Evolutionary conservation across 2,113 vertebrate species (phyloP).

Genomic region (Phyllostomus discolor): DNA sequence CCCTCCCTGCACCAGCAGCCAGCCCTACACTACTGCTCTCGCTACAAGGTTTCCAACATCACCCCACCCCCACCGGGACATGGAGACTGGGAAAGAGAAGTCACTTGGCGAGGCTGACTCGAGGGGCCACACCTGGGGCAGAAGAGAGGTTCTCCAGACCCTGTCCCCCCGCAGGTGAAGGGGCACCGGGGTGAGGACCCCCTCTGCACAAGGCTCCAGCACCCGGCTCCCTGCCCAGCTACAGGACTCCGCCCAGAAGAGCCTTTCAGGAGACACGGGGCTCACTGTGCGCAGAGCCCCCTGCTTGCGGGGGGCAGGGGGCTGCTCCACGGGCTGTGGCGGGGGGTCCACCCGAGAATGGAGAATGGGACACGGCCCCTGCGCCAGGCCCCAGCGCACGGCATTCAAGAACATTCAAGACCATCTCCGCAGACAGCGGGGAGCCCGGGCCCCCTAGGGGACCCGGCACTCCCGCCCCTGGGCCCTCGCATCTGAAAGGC

Average conservation of each 20-base stretch:
- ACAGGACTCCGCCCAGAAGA: too few relatives aligned
- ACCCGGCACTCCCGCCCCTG: background rate
- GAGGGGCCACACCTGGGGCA: background rate
- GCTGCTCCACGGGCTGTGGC: too few relatives aligned
- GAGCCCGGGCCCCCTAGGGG: background rate
- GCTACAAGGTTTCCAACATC: too few relatives aligned
- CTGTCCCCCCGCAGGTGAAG: too few relatives aligned
- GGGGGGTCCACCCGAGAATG: rapidly evolving
- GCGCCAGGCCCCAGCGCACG: background rate
- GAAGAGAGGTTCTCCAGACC: too few relatives aligned
- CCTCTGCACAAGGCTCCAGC: too few relatives aligned
- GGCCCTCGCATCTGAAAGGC: background rate
- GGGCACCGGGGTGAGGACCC: too few relatives aligned
- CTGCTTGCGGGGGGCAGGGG: too few relatives aligned
- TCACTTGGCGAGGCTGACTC: rapidly evolving
- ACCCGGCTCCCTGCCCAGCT: too few relatives aligned
- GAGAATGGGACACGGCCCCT: rapidly evolving
- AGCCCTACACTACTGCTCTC: too few relatives aligned
- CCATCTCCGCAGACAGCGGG: background rate
- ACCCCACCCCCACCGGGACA: rapidly evolving
- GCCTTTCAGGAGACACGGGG: too few relatives aligned
- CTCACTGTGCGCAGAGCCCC: background rate
- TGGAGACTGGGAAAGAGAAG: background rate
- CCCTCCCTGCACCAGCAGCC: rapidly evolving
- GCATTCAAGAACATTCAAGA: too few relatives aligned